Evolutionary conservation across 2,888 invertebrate species (phyloP), one percentile per base, ranked within the genome.

Genomic region (Cataglyphis albicans): DNA sequence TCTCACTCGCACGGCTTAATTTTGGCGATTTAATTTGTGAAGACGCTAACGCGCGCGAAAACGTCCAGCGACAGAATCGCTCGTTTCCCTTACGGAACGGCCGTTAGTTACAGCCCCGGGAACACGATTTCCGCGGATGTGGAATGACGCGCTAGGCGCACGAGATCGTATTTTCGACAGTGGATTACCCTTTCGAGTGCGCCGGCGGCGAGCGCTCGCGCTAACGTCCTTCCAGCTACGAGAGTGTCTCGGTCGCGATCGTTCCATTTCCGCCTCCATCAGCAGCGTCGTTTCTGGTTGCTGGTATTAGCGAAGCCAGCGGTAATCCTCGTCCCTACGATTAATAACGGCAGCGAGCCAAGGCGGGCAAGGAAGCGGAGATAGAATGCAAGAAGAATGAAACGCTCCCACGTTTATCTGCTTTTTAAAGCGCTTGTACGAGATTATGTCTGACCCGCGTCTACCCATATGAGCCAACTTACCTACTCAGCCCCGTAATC

Each of bases 251-350:
- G 84, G 76, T 82, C 82, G 86, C 87, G 90, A 89, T 89, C 90
- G 88, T 86, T 90, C 89, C 89, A 90, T 89, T 89, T 89, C 89
- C 90, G 89, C 78, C 90, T 90, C 89, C 89, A 90, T 89, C 89
- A 90, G 84, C 86, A 70, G 82, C 86, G 87, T 84, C 87, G 85
- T 86, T 86, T 84, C 83, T 70, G 82, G 84, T 84, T 72, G 81
- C 72, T 67, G 87, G 75, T 67, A 68, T 63, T 85, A 86, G 82
- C 83, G 80, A 81, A 61, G 55, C 59, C 84, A 41, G 72, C 65
- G 86, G 80, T 84, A 82, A 90, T 85, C 85, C 83, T 32, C 82
- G 65, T 75, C 32, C 83, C 82, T 65, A 74, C 87, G 84, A 89
- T 90, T 90, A 89, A 89, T 89, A 89, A 90, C 83, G 78, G 82